Base-by-base conservation (phyloP, 23 tunicate genomes). In the Halocynthia aurantium region DNA sequence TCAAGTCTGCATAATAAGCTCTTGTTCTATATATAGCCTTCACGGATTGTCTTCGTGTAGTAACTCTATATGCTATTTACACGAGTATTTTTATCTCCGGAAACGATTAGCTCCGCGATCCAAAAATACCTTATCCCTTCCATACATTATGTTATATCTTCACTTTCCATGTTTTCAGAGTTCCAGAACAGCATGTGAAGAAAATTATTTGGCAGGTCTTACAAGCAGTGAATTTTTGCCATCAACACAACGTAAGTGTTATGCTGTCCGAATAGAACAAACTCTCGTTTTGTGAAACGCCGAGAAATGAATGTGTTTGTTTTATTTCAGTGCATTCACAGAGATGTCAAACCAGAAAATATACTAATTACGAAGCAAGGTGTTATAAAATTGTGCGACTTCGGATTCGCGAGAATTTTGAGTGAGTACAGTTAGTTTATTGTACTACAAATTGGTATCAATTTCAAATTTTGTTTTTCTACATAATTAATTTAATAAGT, bases 281-380 rank as follows among this genome's bases (percentile, higher is more conserved):
- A 17, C 15, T 58, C 4, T 13, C 4, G 4, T 58, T n/a, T 13
- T 13, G 2, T 13, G 64, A 13, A 17, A 58, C 64, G 18, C n/a
- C 1, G 64, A 1, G 15, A 17, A 76, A 19, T 57, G 13, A 19
- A 58, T n/a, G 2, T 1, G 10, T 5, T 52, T 5, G 8, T 50
- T 10, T 58, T 31, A 68, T 68, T 61, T 6, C 84, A 94, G 99
- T 94, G 99, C 78, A 94, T 94, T 18, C 99, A 94, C 69, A 84
- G 99, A 13, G 99, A 94, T 52, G 99, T 94, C 7, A 94, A 94
- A 73, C 99, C 99, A 10, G 99, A 94, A 77, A 94, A 94, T 62
- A 94, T 94, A 18, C 70, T 94, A 51, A 84, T 94, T 78, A 94
- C 99, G 7, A 94, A 94, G 54, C 95, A 88, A 75, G 95, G 99